Base-by-base conservation (phyloP, 2,113 vertebrate genomes). In the Choloepus hoffmanni region DNA sequence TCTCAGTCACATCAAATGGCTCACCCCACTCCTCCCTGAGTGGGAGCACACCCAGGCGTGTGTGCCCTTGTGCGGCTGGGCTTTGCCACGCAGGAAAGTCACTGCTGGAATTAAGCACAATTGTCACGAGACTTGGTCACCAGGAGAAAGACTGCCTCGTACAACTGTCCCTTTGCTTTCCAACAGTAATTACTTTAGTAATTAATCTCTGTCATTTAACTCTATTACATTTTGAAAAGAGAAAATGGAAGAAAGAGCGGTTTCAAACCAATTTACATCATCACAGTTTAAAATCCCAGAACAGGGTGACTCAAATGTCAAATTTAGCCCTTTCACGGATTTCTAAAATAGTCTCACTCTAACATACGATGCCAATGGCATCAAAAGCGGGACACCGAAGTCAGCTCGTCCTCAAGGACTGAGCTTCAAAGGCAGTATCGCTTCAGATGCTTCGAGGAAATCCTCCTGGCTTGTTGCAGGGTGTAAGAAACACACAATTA, bases 131-230 rank as follows among this genome's bases (percentile, higher is more conserved):
- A 97, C 98, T 98, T 98, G 98, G 98, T 98, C 98, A 98, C 98
- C 98, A 96, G 97, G 93, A 98, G 98, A 98, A 96, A 98, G 98
- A 95, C 97, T 89, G 94, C 96, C 98, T 98, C 95, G 67, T 98
- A 97, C 97, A 97, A 98, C 98, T 98, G 98, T 98, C 98, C 98
- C 98, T 98, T 98, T 98, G 98, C 98, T 98, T 98, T 98, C 98
- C 97, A 98, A 97, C 98, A 97, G 98, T 98, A 98, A 99, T 98
- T 98, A 98, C 98, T 98, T 98, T 82, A 98, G 98, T 98, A 99
- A 99, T 99, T 99, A 99, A 99, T 99, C 98, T 99, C 98, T 99
- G 98, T 99, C 98, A 98, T 98, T 99, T 98, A 98, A 98, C 98
- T 97, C 97, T 98, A 98, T 98, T 98, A 98, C 98, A 98, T 98